These are phyloP conservation scores for Xenopus borealis DNA, from an alignment of 2,113 vertebrate species.

Conservation along the genomic window DNA sequence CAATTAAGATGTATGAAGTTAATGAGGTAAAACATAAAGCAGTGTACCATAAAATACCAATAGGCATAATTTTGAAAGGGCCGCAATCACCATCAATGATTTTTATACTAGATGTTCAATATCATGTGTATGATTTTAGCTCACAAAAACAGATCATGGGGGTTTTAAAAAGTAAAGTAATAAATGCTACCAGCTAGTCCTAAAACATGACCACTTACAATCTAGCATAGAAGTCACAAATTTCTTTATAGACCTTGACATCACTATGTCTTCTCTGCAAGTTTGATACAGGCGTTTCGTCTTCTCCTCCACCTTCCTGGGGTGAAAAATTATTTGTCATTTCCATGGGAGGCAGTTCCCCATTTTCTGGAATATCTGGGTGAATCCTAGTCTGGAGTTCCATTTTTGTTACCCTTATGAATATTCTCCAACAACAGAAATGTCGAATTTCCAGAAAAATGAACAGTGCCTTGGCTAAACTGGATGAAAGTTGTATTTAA, in stretches of 20 bases:
- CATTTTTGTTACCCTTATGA: slow-evolving; percentile 53
- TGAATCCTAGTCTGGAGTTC: slow-evolving; percentile 61
- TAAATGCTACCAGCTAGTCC: too few relatives aligned
- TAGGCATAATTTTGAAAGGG: too few relatives aligned
- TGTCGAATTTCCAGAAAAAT: slow-evolving; percentile 44
- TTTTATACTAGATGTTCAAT: too few relatives aligned
- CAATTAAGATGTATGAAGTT: too few relatives aligned
- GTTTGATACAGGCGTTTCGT: slow-evolving; percentile 81
- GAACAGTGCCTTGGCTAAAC: slow-evolving; percentile 52
- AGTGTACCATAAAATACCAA: too few relatives aligned
- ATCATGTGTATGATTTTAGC: too few relatives aligned
- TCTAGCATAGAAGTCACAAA: slow-evolving; percentile 96
- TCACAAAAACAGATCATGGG: too few relatives aligned
- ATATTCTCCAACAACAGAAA: not conserved
- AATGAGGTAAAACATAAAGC: too few relatives aligned
- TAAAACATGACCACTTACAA: slow-evolving; percentile 77
- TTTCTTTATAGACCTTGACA: slow-evolving; percentile 94
- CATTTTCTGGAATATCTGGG: slow-evolving; percentile 78
- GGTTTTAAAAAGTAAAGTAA: too few relatives aligned
- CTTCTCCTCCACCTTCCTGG: slow-evolving; percentile 67
- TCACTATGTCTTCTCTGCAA: slow-evolving; percentile 88
- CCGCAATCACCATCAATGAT: too few relatives aligned
- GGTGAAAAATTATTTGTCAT: slow-evolving; percentile 55
- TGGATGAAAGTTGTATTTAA: slow-evolving; percentile 57
- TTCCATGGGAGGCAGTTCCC: slow-evolving; percentile 57